phyloP scores from a whole-genome alignment of 1,140 invertebrate species.

The Pseudomyrmex pallidus region DNA sequence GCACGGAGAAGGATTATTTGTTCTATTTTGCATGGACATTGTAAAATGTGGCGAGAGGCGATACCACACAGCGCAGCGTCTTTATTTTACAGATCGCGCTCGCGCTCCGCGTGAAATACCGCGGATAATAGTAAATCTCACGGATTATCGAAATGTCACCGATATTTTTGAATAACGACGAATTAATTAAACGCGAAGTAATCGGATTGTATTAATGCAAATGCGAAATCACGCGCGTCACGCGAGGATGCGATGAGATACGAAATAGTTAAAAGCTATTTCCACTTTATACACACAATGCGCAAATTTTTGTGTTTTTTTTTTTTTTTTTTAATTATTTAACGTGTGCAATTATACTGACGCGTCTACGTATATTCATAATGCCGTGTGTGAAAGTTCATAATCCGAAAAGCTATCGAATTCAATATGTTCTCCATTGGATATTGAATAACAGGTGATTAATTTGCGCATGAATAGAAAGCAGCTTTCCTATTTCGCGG shows the following conservation, averaged over 20 bases:
- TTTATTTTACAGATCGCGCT: conserved; percentile 10
- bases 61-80: neutral
- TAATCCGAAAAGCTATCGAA: conserved; percentile 12
- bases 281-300: neutral
- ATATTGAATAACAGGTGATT: conserved; percentile 29
- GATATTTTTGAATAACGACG: conserved; percentile 1
- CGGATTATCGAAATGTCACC: conserved; percentile 34
- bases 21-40: conserved; percentile 21
- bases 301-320: neutral
- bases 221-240: neutral
- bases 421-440: neutral
- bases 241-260: neutral
- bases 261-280: conserved; percentile 18
- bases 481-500: conserved; percentile 17
- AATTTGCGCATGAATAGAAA: conserved; percentile 30
- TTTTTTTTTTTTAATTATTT: too few species aligned
- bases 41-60: conserved; percentile 11
- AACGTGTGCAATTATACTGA: too few species aligned
- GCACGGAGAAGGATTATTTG: conserved; percentile 26
- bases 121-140: conserved; percentile 37
- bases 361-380: too few species aligned
- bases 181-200: conserved; percentile 40
- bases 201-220: conserved; percentile 19
- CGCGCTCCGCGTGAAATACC: neutral
- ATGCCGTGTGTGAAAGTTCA: conserved; percentile 19